Percentiles rank a stretch among this genome's conserved stretches.
phyloP scores from a whole-genome alignment of 1,140 invertebrate species.

The Musca domestica region DNA sequence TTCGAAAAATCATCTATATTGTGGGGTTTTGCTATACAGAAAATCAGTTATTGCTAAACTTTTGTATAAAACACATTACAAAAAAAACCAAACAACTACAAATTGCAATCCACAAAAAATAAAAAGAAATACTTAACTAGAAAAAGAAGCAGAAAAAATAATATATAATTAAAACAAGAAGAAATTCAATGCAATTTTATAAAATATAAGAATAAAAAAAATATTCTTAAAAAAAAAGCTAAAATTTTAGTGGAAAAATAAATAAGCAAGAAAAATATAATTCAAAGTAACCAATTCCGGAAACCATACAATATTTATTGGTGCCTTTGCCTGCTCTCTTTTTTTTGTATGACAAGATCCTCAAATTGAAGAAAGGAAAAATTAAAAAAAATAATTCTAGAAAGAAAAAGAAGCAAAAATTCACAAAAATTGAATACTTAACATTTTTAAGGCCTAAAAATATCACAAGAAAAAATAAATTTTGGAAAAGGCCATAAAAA shows the following conservation, averaged over 20 bases:
- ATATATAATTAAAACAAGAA: not conserved
- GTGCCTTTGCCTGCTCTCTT: slow-evolving; percentile 11
- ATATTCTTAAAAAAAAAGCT: slow-evolving; percentile 13
- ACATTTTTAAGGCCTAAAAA: not conserved
- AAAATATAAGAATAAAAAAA: not conserved
- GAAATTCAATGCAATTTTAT: too few relatives aligned
- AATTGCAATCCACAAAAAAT: not conserved
- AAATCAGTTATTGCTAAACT: slow-evolving; percentile 51
- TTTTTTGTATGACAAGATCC: not conserved
- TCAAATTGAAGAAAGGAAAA: not conserved
- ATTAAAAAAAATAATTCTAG: not conserved
- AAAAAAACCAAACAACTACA: slow-evolving; percentile 11
- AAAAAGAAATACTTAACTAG: slow-evolving; percentile 2
- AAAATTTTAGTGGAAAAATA: slow-evolving; percentile 6
- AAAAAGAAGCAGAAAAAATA: slow-evolving; percentile 15
- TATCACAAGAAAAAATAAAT: not conserved
- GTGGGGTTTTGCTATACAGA: slow-evolving; percentile 13
- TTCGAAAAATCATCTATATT: slow-evolving; percentile 16
- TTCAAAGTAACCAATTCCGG: not conserved
- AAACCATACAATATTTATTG: not conserved
- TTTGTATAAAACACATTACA: slow-evolving; percentile 32
- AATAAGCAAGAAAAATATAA: slow-evolving; percentile 3
- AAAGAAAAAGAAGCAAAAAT: not conserved
- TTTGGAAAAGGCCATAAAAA: not conserved
- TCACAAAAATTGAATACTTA: not conserved